phyloP scores from a whole-genome alignment of 2,888 invertebrate genomes.

The Drosophila pegasa region DNA sequence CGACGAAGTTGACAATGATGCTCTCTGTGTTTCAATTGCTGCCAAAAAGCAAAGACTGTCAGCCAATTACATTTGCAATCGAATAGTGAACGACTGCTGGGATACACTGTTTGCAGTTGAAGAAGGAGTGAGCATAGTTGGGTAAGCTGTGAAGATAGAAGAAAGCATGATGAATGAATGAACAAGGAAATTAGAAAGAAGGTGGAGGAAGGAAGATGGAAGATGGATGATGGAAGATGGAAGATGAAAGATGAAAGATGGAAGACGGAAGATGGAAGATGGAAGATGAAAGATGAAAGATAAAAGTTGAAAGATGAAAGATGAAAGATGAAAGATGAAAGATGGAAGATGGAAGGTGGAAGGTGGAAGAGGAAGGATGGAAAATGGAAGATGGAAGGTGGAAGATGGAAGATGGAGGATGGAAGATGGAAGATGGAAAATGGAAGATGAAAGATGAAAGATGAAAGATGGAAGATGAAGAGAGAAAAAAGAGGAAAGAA shows the following conservation, averaged over 20 bases:
- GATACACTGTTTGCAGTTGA: neutral
- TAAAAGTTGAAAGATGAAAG: neutral
- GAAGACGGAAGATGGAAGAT: neutral
- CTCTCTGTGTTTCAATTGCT: conserved; percentile 66
- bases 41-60: conserved; percentile 36
- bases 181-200: too few species aligned
- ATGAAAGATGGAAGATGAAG: neutral
- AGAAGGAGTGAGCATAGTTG: neutral
- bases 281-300: neutral
- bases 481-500: too few species aligned
- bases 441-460: neutral
- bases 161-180: too few species aligned
- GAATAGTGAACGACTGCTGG: neutral
- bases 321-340: neutral
- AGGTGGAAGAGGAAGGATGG: neutral
- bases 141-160: neutral
- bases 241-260: neutral
- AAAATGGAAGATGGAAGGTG: neutral
- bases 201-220: neutral
- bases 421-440: neutral
- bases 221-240: neutral
- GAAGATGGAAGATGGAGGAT: neutral
- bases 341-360: neutral
- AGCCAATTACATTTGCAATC: neutral
- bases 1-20: conserved; percentile 63